Conservation (phyloP, 2,113 vertebrate genomes). For the Peromyscus leucopus region DNA sequence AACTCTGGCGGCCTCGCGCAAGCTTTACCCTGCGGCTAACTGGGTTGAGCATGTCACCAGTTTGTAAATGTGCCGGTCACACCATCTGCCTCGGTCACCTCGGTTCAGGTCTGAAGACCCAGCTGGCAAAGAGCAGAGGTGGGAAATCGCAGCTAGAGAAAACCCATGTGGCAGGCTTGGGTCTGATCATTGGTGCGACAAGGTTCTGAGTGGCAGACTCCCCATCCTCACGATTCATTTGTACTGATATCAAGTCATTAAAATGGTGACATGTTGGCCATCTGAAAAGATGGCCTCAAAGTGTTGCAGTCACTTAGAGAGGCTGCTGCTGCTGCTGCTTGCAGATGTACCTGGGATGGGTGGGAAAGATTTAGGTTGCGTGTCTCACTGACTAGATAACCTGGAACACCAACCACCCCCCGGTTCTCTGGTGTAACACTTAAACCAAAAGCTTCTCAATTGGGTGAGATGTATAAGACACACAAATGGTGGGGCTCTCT, state of each 20-base stretch:
- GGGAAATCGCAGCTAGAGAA: not conserved
- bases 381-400: not conserved
- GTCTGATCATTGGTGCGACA: not conserved
- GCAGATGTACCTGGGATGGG: not conserved
- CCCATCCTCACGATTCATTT: not conserved
- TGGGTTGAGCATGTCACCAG: accelerated
- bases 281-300: not conserved
- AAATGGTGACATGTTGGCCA: not conserved
- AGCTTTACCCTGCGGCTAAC: not conserved
- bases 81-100: accelerated
- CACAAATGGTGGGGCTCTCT: not conserved
- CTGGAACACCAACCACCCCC: not conserved
- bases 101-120: not conserved
- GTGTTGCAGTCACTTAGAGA: not conserved
- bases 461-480: not conserved
- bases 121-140: not conserved
- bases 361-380: not conserved
- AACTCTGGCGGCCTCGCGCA: not conserved
- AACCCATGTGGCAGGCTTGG: not conserved
- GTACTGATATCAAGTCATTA: not conserved
- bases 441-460: not conserved
- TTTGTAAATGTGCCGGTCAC: not conserved
- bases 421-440: not conserved
- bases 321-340: not conserved
- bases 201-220: not conserved